Evolutionary conservation across 2,888 invertebrate species (phyloP), one percentile per base, ranked within the genome.

Genomic region (Gandaritis pyraliata): DNA sequence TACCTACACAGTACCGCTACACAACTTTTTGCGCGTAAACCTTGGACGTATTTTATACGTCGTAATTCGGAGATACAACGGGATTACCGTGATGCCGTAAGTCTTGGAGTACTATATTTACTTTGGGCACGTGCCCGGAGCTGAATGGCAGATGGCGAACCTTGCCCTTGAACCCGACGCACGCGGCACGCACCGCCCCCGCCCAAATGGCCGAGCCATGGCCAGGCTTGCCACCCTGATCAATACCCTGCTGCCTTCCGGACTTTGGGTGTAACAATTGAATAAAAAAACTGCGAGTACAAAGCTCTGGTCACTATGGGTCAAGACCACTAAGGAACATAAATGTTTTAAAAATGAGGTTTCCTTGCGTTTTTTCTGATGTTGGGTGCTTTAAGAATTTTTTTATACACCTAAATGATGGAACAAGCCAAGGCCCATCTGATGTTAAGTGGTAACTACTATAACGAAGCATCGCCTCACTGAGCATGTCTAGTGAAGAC

Each of bases 141-240:
- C 78, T 92, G 88, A 92, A 92, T 92, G 90, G 88, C 83, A 88
- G 91, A 92, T 92, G 90, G 88, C 83, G 76, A 87, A 78, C 86
- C 86, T 87, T 89, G 87, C 74, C 92, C 91, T 90, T 91, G 91
- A 91, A 90, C 91, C 84, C 82, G 47, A 85, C 86, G 85, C 87
- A 85, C 83, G 79, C 78, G 78, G 83, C 81, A 86, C 88, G 87
- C 85, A 83, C 83, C 82, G 80, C 6, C 38, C 85, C 87, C 88
- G 87, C 86, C 87, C 87, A 84, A 85, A 84, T 79, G 78, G 74
- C 82, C 77, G 23, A 12, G 73, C 73, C n/a, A n/a, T n/a, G n/a
- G n/a, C n/a, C n/a, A n/a, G n/a, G n/a, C 65, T 70, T 68, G 68
- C 68, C 75, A 69, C 69, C 72, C 61, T 82, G 83, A 88, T 88